Base-by-base conservation (phyloP, 2,797 vertebrate genomes). In the Echiichthys vipera region DNA sequence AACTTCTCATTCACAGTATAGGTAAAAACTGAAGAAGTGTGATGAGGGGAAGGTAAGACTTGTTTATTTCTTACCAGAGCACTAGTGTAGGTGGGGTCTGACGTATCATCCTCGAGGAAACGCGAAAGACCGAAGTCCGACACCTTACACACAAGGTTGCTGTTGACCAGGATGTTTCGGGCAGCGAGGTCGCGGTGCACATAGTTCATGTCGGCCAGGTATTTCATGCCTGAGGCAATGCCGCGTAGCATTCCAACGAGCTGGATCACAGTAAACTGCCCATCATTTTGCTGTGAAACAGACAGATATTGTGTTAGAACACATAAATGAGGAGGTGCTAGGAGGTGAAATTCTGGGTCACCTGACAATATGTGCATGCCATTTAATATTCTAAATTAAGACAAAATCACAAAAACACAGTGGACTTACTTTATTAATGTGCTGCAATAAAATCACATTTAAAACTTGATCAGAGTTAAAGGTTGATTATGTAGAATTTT, bases 191-290 rank as follows among this genome's bases (percentile, higher is more conserved):
- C 98, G 0, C 98, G 95, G 83, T 99, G 98, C 49, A 99, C 98
- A 0, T 99, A 99, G 93, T 98, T 99, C 98, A 99, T 99, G 86
- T 99, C 98, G 0, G 98, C 95, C 54, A 99, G 94, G 92, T 99
- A 99, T 85, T 99, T 99, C 98, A 99, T 99, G 84, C 98, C 98
- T 0, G 98, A 98, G 0, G 96, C 97, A 0, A 99, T 99, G 88
- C 98, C 98, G 11, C 98, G 92, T 10, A 99, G 87, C 98, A 99
- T 99, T 8, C 98, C 98, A 67, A 99, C 97, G 42, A 99, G 95
- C 92, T 99, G 98, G 93, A 99, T 99, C 85, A 99, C 98, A 0
- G 97, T 99, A 85, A 99, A 99, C 93, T 99, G 98, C 20, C 98
- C 98, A 0, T 99, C 98, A 0, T 99, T 99, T 97, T 99, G 98